These are phyloP conservation scores for Emydoidea blandingii DNA, from an alignment of 2,797 vertebrate species.

Conservation along the genomic window DNA sequence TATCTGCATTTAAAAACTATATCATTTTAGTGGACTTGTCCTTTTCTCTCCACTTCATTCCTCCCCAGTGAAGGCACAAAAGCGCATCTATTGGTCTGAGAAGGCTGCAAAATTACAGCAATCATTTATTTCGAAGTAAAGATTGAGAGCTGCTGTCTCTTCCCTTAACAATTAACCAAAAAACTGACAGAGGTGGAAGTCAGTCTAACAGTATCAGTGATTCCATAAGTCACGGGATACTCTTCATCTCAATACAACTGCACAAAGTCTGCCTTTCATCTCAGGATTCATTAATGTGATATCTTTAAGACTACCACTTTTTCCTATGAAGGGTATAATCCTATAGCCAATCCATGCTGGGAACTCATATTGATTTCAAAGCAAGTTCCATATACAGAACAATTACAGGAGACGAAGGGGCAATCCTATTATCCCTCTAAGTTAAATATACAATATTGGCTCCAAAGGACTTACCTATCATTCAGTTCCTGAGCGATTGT, in stretches of 20 bases:
- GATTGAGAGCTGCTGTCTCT: background rate
- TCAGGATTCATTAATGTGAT: background rate
- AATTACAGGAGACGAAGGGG: background rate
- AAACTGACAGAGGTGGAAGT: background rate
- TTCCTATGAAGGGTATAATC: background rate
- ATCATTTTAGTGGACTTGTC: background rate
- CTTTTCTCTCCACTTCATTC: background rate
- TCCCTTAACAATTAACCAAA: background rate
- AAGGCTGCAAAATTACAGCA: background rate
- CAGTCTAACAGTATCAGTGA: background rate
- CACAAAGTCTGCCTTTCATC: background rate
- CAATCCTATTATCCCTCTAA: background rate
- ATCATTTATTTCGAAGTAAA: background rate
- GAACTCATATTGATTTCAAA: background rate
- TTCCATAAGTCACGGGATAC: background rate
- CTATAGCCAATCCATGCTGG: background rate
- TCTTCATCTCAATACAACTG: background rate
- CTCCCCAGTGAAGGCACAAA: background rate
- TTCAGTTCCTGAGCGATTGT: conserved; percentile 93
- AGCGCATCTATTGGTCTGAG: background rate
- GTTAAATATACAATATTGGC: background rate
- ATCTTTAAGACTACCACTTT: background rate
- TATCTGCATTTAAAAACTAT: background rate
- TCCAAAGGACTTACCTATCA: conserved; percentile 83
- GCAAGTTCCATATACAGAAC: background rate